phyloP scores from a whole-genome alignment of 2,888 invertebrate species.

The Amaurobius ferox region DNA sequence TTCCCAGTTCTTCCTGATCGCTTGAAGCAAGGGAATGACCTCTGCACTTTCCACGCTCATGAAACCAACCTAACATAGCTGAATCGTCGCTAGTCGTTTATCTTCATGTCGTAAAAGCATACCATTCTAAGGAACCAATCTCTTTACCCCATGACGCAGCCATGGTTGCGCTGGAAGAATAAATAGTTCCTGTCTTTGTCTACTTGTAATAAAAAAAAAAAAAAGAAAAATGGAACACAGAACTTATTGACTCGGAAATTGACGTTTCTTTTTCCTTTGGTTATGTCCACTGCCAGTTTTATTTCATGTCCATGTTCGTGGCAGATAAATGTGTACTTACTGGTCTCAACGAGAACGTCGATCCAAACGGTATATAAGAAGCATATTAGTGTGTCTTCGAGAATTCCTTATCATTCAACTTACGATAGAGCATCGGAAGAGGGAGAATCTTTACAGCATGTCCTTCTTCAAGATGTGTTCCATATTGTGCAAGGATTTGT shows the following conservation, averaged over 20 bases:
- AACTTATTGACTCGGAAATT: constrained; percentile 27
- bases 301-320: constrained; percentile 22
- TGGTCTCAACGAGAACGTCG: constrained; percentile 2
- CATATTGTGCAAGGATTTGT: constrained; percentile 19
- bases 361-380: neutral
- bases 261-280: constrained; percentile 21
- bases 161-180: constrained; percentile 51
- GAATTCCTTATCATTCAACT: neutral
- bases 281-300: constrained; percentile 26
- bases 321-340: constrained; percentile 40
- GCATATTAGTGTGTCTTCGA: neutral
- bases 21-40: neutral
- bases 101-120: constrained; percentile 38
- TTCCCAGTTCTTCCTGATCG: neutral
- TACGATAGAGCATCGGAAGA: neutral
- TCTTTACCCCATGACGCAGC: constrained; percentile 34
- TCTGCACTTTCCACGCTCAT: constrained; percentile 61
- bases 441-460: neutral
- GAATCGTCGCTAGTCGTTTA: constrained; percentile 57
- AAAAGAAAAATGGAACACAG: constrained; percentile 21
- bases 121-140: constrained; percentile 45
- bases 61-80: constrained; percentile 48
- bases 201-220: constrained; percentile 28
- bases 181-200: constrained; percentile 69
- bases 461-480: constrained; percentile 12